Conservation (phyloP, 30 jellyfish, hydroid and myxozoan genomes). For the Aurelia sp. region DNA sequence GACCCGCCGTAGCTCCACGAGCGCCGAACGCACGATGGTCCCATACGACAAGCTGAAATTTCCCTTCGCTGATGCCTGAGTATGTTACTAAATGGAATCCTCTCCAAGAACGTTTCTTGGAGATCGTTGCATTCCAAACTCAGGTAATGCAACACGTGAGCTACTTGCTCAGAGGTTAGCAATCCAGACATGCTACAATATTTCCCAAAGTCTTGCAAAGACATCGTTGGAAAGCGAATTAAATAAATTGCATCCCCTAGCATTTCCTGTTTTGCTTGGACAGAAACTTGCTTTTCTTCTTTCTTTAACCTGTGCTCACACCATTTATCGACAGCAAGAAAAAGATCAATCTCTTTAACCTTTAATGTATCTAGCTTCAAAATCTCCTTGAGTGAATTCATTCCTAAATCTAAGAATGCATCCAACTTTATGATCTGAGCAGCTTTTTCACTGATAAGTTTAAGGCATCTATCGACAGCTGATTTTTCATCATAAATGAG, state of each 20-base stretch:
- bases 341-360: background rate
- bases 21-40: too few species aligned
- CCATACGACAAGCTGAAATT: too few species aligned
- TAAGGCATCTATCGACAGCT: background rate
- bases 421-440: background rate
- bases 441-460: background rate
- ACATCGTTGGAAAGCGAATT: background rate
- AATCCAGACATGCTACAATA: background rate
- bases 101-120: too few species aligned
- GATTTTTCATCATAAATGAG: background rate
- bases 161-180: background rate
- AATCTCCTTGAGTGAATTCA: background rate
- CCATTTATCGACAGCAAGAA: background rate
- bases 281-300: background rate
- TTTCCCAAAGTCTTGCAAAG: background rate
- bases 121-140: too few species aligned
- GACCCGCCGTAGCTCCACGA: too few species aligned
- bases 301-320: background rate
- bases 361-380: background rate
- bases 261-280: background rate
- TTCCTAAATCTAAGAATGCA: background rate
- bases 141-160: too few species aligned
- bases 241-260: background rate
- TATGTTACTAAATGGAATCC: too few species aligned
- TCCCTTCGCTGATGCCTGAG: too few species aligned